Evolutionary conservation across 2,888 invertebrate species (phyloP).

Genomic region (Agriopis leucophaearia): DNA sequence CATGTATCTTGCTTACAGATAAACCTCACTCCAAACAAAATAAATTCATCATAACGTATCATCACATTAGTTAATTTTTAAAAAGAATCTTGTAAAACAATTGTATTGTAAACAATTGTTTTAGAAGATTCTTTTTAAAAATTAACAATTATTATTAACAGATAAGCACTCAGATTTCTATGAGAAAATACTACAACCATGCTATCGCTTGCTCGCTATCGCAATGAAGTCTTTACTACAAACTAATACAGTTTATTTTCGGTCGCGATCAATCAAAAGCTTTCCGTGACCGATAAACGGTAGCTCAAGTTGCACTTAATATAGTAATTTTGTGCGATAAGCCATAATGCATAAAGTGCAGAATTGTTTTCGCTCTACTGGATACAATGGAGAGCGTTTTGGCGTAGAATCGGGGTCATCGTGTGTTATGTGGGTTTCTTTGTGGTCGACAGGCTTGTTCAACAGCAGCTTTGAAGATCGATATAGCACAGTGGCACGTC

Average conservation of each 20-base stretch:
- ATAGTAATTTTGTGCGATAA: conserved; percentile 47
- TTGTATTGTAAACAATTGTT: conserved; percentile 4
- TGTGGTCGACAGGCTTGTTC: neutral
- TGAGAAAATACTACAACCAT: conserved; percentile 22
- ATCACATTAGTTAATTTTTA: too few species aligned
- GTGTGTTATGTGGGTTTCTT: neutral
- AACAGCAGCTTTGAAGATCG: too few species aligned
- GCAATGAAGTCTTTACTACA: neutral
- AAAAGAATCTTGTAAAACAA: neutral
- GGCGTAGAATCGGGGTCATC: conserved; percentile 5
- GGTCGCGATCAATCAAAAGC: conserved; percentile 16
- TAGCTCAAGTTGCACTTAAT: conserved; percentile 46
- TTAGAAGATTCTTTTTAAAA: neutral
- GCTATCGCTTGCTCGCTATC: neutral
- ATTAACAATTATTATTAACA: neutral
- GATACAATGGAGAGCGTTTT: conserved; percentile 40
- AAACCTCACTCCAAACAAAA: too few species aligned
- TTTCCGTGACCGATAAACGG: conserved; percentile 49
- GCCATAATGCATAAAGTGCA: conserved; percentile 35
- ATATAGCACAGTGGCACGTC: too few species aligned
- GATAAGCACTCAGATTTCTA: conserved; percentile 31
- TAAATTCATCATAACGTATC: too few species aligned
- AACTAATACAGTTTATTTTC: conserved; percentile 23
- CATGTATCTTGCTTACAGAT: neutral
- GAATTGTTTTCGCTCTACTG: conserved; percentile 40